Base-by-base conservation (phyloP, 2,113 vertebrate genomes). In the Notothenia rossii region DNA sequence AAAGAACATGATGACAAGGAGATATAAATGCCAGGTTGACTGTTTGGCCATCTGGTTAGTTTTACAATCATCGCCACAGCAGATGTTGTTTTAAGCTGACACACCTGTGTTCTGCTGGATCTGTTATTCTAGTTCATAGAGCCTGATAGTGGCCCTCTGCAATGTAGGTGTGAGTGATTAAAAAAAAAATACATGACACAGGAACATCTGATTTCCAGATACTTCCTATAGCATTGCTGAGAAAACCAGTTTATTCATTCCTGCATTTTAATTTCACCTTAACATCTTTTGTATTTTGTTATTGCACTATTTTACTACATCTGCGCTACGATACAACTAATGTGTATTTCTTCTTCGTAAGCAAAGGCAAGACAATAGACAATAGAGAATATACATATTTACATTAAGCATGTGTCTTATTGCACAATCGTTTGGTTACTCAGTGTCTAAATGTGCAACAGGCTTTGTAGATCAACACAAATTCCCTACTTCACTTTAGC, bases 401-500 rank as follows among this genome's bases (percentile, higher is more conserved):
- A 20, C 1, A 13, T 54, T 6, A 55, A 69, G 2, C 40, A 22
- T 49, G 22, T 46, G 17, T 72, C 10, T 72, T 40, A 60, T 50
- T 64, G 66, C 50, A 63, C 33, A 53, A 22, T 22, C 50, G 25
- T 86, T 73, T 58, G 15, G 48, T 69, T 61, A 11, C 4, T 48
- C 55, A 69, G 14, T 50, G 50, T 46, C n/a, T 53, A 67, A 72
- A 70, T 77, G 71, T 84, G 68, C 79, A 92, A 88, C 77, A 85
- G 83, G 66, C 78, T 75, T 40, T 69, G 33, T 49, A 83, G 67
- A 85, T 84, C 72, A 87, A 80, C 81, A 79, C 54, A 25, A 51
- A 65, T 88, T 85, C 75, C 86, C 85, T 87, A 83, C 14, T 81
- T 84, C 77, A 82, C 69, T 56, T 68, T 56, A 75, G 83, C 60